phyloP scores from a whole-genome alignment of 2,113 vertebrate genomes.

The human (Homo sapiens) region DNA sequence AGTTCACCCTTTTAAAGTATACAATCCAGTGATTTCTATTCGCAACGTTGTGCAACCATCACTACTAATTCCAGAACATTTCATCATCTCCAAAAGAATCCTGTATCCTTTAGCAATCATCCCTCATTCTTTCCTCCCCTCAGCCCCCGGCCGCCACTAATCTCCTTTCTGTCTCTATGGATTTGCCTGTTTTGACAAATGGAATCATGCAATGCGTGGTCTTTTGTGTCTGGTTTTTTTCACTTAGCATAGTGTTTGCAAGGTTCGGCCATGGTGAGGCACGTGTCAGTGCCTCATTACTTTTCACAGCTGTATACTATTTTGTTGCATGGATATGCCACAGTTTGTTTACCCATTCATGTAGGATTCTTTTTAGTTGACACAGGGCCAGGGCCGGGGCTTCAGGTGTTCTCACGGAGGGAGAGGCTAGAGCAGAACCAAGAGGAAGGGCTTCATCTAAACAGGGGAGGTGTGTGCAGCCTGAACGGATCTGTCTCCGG shows the following conservation, averaged over 20 bases:
- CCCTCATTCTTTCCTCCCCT: neutral
- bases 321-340: neutral
- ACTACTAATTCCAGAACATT: neutral
- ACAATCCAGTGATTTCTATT: neutral
- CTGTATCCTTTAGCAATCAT: neutral
- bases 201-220: fast-evolving
- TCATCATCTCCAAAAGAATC: neutral
- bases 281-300: no score
- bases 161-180: neutral
- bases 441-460: neutral
- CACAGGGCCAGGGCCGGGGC: neutral
- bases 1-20: neutral
- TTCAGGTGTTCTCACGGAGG: neutral
- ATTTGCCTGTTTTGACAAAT: neutral
- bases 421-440: neutral
- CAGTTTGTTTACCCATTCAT: neutral
- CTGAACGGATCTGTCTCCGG: neutral
- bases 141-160: neutral
- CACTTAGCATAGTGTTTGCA: neutral
- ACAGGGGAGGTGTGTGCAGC: neutral
- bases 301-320: neutral
- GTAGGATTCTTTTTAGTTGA: neutral
- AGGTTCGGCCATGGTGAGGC: neutral
- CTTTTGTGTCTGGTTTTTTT: neutral
- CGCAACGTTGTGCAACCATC: neutral